phyloP scores from a whole-genome alignment of 2,797 vertebrate genomes.

The Micrastur ruficollis region DNA sequence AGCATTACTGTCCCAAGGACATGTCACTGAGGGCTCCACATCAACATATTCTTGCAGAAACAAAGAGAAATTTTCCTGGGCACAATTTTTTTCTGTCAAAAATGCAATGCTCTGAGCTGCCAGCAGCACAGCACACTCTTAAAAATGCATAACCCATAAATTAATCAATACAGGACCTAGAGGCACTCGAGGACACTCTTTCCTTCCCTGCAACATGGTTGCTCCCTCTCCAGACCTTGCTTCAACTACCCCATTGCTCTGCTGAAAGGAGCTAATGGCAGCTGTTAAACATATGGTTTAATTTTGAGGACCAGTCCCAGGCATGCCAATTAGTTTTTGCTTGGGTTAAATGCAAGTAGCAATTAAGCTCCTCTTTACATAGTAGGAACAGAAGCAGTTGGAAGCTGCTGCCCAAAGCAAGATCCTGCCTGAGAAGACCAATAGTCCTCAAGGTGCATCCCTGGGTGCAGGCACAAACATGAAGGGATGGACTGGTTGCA shows the following conservation, averaged over 20 bases:
- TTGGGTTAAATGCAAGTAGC: background rate
- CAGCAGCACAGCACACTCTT: background rate
- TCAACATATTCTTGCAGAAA: background rate
- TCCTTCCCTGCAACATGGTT: background rate
- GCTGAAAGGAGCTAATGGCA: background rate
- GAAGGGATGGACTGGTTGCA: background rate
- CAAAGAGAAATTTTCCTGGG: background rate
- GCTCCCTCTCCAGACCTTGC: background rate
- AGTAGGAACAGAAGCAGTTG: background rate
- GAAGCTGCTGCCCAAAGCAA: background rate
- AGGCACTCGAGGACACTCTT: background rate
- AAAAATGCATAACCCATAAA: background rate
- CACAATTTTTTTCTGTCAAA: background rate
- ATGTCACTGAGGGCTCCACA: background rate
- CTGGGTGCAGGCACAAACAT: background rate
- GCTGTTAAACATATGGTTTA: background rate
- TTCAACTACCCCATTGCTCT: background rate
- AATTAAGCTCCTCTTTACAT: background rate
- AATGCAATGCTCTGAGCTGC: background rate
- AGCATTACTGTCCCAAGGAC: background rate
- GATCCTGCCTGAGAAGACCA: background rate
- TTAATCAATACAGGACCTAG: background rate
- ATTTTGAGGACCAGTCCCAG: conserved; percentile 5
- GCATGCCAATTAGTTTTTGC: background rate
- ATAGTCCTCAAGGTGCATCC: background rate